Percentiles rank a stretch among this genome's conserved stretches.
These are phyloP conservation scores for Gandaritis pyraliata DNA, from an alignment of 2,888 invertebrate species.

Conservation along the genomic window DNA sequence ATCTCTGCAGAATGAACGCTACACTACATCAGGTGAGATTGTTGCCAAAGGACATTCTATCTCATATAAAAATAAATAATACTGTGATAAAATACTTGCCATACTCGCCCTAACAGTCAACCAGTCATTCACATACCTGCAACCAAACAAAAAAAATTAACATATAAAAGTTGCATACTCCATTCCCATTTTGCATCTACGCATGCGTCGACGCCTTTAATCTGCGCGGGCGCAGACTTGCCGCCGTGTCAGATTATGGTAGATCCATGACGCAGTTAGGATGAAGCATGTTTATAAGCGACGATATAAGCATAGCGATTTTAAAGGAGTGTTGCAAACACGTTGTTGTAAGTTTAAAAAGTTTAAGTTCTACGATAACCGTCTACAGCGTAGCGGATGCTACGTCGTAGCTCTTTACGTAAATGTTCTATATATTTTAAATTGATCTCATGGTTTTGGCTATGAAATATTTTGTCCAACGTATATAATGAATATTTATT, in stretches of 20 bases:
- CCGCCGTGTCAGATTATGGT: constrained; percentile 59
- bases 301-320: neutral
- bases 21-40: too few relatives aligned
- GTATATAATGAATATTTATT: too few relatives aligned
- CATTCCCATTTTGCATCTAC: constrained; percentile 23
- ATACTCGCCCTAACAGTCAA: too few relatives aligned
- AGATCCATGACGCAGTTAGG: constrained; percentile 47
- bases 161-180: constrained; percentile 14
- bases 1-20: too few relatives aligned
- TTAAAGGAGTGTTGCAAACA: neutral
- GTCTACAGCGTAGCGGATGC: constrained; percentile 6
- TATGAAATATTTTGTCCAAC: too few relatives aligned
- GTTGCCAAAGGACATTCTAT: too few relatives aligned
- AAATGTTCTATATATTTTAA: too few relatives aligned
- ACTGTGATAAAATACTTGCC: too few relatives aligned
- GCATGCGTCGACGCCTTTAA: constrained; percentile 59
- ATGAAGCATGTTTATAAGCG: constrained; percentile 21
- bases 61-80: too few relatives aligned
- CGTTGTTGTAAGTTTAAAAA: neutral
- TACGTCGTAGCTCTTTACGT: neutral
- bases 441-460: too few relatives aligned
- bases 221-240: constrained; percentile 55
- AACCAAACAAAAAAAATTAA: constrained; percentile 29
- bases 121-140: constrained; percentile 30
- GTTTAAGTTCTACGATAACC: neutral